Percentiles rank a stretch among this genome's conserved stretches.
phyloP scores from a whole-genome alignment of 2,888 invertebrate species.

The Polylopha cassiicola region DNA sequence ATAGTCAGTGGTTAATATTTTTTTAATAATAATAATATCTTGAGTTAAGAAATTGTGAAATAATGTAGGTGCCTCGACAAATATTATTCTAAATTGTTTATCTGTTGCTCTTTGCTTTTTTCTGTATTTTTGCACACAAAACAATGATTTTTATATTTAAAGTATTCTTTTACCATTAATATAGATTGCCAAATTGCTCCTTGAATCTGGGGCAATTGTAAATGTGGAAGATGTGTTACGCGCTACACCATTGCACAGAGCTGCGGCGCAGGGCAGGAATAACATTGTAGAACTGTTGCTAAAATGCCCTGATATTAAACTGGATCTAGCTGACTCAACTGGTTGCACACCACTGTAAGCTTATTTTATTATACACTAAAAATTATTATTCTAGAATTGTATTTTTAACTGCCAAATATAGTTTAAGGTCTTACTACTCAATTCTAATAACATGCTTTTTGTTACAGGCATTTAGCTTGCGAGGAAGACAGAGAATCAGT shows the following conservation, averaged over 20 bases:
- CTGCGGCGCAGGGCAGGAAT: constrained; percentile 85
- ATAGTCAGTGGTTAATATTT: too few relatives aligned
- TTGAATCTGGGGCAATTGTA: constrained; percentile 82
- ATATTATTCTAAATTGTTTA: too few relatives aligned
- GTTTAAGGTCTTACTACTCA: background rate
- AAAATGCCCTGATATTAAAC: constrained; percentile 66
- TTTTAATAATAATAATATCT: too few relatives aligned
- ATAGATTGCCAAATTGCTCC: constrained; percentile 81
- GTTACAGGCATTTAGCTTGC: constrained; percentile 84
- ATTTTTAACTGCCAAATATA: background rate
- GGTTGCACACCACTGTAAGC: constrained; percentile 87
- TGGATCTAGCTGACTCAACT: constrained; percentile 81
- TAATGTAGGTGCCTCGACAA: too few relatives aligned
- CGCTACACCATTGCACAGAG: constrained; percentile 87
- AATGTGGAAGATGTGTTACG: constrained; percentile 82
- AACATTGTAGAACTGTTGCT: constrained; percentile 82
- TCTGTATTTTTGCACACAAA: too few relatives aligned
- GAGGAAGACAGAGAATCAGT: constrained; percentile 85
- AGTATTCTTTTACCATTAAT: constrained; percentile 19
- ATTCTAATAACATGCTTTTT: constrained; percentile 4
- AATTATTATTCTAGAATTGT: background rate
- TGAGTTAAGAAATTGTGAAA: too few relatives aligned
- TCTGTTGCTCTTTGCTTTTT: too few relatives aligned
- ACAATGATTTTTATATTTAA: too few relatives aligned
- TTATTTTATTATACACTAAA: constrained; percentile 14